Conservation (phyloP, 53 echinoderm and acorn worm species). For the Zoroaster sp. region DNA sequence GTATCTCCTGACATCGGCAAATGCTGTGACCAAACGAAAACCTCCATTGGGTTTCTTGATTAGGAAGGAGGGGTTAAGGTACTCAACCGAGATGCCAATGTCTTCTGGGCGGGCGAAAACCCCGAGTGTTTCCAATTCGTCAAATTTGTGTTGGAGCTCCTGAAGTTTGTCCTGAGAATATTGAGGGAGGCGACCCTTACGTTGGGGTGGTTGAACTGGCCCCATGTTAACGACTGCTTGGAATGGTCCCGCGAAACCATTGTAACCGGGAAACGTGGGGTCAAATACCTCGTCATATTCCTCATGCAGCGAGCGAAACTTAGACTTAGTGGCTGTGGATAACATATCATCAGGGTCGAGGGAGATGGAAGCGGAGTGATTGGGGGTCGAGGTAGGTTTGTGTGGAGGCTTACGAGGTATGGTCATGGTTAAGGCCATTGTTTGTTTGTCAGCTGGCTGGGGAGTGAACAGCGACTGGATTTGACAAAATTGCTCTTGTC, state of each 20-base stretch:
- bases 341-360: conserved; percentile 23
- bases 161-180: conserved; percentile 36
- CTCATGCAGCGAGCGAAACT: no score
- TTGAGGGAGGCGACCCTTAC: conserved; percentile 21
- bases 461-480: no score
- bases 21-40: no score
- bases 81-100: conserved; percentile 11
- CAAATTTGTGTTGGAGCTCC: conserved; percentile 41
- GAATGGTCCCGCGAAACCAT: neutral
- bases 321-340: neutral
- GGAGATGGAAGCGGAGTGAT: neutral
- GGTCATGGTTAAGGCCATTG: no score
- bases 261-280: conserved; percentile 27
- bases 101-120: conserved; percentile 43
- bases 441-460: no score
- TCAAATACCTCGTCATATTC: conserved; percentile 27
- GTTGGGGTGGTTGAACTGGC: conserved; percentile 35
- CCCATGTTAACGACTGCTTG: conserved; percentile 24
- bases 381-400: neutral
- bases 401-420: neutral
- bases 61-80: no score
- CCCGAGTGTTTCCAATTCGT: conserved; percentile 10
- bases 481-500: no score
- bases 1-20: conserved; percentile 52
- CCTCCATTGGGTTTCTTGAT: conserved; percentile 63